Percentiles rank a stretch among this genome's conserved stretches.
Conservation (phyloP, 1,140 invertebrate species). For the Rhopalosiphum padi region DNA sequence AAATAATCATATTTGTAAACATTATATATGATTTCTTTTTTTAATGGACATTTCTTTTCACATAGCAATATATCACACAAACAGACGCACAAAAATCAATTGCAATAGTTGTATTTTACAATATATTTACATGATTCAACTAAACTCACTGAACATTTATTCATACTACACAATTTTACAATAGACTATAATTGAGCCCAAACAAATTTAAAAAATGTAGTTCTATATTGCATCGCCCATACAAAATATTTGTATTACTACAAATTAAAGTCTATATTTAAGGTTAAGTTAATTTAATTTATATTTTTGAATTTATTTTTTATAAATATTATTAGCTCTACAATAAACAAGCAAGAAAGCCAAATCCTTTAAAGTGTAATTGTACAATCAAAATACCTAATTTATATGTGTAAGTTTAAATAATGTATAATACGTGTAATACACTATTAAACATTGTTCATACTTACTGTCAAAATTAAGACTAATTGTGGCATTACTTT, state of each 20-base stretch:
- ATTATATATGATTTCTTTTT: not conserved
- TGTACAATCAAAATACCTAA: slow-evolving; percentile 41
- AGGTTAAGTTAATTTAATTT: not conserved
- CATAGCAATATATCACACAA: slow-evolving; percentile 22
- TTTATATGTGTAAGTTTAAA: not conserved
- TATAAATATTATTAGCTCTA: slow-evolving; percentile 49
- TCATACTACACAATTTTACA: slow-evolving; percentile 4
- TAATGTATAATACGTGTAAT: slow-evolving; percentile 42
- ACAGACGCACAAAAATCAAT: slow-evolving; percentile 41
- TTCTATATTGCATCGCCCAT: not conserved
- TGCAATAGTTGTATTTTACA: not conserved
- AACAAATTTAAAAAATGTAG: not conserved
- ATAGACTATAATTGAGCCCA: not conserved
- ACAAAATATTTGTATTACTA: not conserved
- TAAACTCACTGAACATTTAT: not conserved
- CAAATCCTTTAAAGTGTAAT: slow-evolving; percentile 47
- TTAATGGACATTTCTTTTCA: not conserved
- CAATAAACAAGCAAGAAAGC: slow-evolving; percentile 33
- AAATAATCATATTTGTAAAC: not conserved
- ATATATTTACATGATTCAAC: not conserved
- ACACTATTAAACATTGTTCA: not conserved
- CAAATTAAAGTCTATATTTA: not conserved
- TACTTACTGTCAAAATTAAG: slow-evolving; percentile 97
- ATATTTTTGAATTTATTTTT: not conserved
- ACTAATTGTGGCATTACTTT: slow-evolving; percentile 95